These are phyloP conservation scores for Ganaspis sp. DNA, from an alignment of 1,140 invertebrate species.

Conservation along the genomic window DNA sequence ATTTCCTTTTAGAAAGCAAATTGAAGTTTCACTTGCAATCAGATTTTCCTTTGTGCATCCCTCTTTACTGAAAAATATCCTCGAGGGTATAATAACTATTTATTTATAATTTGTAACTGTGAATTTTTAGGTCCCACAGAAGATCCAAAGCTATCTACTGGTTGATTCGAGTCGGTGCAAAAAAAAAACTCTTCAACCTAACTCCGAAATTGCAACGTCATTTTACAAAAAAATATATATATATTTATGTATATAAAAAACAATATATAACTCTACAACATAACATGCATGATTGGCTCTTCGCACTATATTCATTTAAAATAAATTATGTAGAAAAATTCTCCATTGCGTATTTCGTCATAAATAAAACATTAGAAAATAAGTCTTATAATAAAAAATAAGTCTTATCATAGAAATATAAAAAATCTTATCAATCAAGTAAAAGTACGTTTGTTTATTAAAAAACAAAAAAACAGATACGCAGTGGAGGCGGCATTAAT, in stretches of 20 bases:
- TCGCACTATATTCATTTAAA: slow-evolving; percentile 15
- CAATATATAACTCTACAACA: slow-evolving; percentile 26
- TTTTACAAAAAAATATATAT: slow-evolving; percentile 8
- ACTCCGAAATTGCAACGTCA: slow-evolving; percentile 2
- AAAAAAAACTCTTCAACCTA: background rate
- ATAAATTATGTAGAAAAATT: slow-evolving; percentile 13
- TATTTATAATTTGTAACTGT: slow-evolving; percentile 4
- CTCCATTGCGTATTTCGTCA: slow-evolving; percentile 8
- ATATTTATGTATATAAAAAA: slow-evolving; percentile 23
- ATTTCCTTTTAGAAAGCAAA: too few relatives aligned
- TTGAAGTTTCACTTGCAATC: background rate
- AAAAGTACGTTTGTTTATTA: background rate
- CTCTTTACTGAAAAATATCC: background rate
- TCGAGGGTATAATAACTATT: background rate
- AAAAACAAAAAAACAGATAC: slow-evolving; percentile 5
- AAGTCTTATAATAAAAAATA: background rate
- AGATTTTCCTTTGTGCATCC: slow-evolving; percentile 21
- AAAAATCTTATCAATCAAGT: background rate
- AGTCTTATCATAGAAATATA: background rate
- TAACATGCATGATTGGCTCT: slow-evolving; percentile 26
- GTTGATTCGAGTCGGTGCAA: background rate
- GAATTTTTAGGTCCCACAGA: slow-evolving; percentile 2
- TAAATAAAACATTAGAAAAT: background rate
- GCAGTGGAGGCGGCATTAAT: slow-evolving; percentile 7
- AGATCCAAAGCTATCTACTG: background rate